Conservation (phyloP, 2,113 vertebrate species). For the Raja brachyura region DNA sequence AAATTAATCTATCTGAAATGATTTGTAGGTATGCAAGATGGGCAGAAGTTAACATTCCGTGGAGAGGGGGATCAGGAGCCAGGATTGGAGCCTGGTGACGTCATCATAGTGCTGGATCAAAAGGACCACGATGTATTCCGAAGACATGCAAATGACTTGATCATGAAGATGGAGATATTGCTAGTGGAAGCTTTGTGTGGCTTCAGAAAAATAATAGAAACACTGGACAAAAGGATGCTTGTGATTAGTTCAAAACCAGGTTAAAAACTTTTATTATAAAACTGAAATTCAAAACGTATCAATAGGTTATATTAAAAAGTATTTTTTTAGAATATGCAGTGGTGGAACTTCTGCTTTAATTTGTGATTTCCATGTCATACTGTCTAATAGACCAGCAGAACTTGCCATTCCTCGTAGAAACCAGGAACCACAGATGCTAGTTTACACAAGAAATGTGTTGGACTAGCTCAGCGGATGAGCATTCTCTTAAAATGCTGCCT, state of each 20-base stretch:
- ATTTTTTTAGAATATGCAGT: too few relatives aligned
- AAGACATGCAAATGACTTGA: constrained; percentile 72
- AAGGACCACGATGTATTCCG: constrained; percentile 79
- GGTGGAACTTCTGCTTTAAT: too few relatives aligned
- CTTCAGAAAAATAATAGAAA: constrained; percentile 75
- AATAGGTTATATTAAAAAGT: too few relatives aligned
- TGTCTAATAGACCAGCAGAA: neutral
- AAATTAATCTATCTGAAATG: neutral
- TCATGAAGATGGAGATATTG: constrained; percentile 80
- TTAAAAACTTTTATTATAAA: constrained; percentile 44
- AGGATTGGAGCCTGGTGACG: constrained; percentile 86
- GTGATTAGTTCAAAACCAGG: constrained; percentile 72
- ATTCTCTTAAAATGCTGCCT: too few relatives aligned
- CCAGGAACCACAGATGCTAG: too few relatives aligned
- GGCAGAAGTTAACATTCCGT: constrained; percentile 85
- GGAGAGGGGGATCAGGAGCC: constrained; percentile 97
- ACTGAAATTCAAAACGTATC: neutral
- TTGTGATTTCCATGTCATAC: neutral
- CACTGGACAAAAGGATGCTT: constrained; percentile 75
- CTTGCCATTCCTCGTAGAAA: neutral
- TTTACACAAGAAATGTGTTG: too few relatives aligned
- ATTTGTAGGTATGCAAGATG: constrained; percentile 84
- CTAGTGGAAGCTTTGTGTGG: constrained; percentile 87
- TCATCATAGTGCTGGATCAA: constrained; percentile 84
- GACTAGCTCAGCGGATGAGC: too few relatives aligned